phyloP scores from a whole-genome alignment of 2,797 vertebrate genomes.

The Acanthopagrus latus region DNA sequence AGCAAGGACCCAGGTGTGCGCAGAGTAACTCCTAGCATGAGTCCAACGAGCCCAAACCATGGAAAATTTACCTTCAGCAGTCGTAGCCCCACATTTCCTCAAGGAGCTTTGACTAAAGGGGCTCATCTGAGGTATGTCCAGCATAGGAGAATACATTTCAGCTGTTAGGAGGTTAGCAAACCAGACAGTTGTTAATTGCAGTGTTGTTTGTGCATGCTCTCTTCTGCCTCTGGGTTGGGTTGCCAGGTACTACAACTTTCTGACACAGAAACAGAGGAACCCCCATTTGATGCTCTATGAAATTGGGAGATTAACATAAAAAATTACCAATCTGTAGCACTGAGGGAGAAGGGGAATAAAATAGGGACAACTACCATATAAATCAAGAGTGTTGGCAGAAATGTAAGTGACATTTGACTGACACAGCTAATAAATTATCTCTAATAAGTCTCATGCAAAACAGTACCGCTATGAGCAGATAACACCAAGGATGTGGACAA shows the following conservation, averaged over 20 bases:
- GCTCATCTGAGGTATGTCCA: conserved; percentile 59
- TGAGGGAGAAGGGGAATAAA: no score
- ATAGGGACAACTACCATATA: no score
- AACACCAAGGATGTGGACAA: not conserved
- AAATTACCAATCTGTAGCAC: no score
- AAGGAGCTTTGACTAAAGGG: conserved; percentile 42
- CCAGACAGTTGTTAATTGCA: not conserved
- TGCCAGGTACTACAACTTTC: no score
- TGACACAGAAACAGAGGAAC: no score
- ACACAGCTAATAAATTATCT: not conserved
- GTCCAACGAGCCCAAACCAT: conserved; percentile 51
- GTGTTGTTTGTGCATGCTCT: no score
- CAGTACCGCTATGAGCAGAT: not conserved
- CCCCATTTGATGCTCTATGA: no score
- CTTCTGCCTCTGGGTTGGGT: no score
- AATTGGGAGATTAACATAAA: no score
- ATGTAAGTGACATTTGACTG: not conserved
- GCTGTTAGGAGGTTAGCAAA: not conserved
- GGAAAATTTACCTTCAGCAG: conserved; percentile 47
- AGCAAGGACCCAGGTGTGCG: conserved; percentile 30
- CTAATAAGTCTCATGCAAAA: not conserved
- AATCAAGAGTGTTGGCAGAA: no score
- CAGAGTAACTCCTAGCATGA: conserved; percentile 32
- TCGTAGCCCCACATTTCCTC: conserved; percentile 45
- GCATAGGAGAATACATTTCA: not conserved